A percentile compares a stretch with the other conserved stretches of the same genome.
These are phyloP conservation scores for Teinopalpus imperialis DNA, from an alignment of 2,888 invertebrate genomes.

Conservation along the genomic window DNA sequence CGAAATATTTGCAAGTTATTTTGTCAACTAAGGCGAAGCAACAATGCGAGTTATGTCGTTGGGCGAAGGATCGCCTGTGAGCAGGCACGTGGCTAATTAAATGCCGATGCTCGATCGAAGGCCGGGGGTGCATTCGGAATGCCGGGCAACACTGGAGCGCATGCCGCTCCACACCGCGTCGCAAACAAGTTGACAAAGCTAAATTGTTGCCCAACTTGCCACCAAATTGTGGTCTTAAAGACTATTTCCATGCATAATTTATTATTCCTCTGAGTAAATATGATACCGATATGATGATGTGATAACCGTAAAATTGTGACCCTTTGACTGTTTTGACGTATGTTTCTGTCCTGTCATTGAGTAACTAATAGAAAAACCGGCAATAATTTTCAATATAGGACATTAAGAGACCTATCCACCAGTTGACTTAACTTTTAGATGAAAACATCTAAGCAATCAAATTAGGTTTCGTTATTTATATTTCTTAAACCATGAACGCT, in stretches of 20 bases:
- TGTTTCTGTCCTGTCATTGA: no score
- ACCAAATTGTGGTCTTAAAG: conserved; percentile 33
- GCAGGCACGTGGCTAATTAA: conserved; percentile 78
- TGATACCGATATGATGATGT: no score
- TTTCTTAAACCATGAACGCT: no score
- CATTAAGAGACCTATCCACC: no score
- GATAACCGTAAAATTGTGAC: no score
- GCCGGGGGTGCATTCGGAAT: conserved; percentile 60
- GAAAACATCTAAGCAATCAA: no score
- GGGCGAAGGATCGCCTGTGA: conserved; percentile 50
- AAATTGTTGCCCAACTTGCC: conserved; percentile 60
- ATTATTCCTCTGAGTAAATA: no score
- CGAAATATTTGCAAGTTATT: conserved; percentile 45
- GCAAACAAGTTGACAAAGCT: conserved; percentile 50
- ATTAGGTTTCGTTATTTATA: no score
- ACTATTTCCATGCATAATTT: neutral
- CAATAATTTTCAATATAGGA: no score
- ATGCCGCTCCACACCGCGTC: conserved; percentile 47
- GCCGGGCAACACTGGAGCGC: conserved; percentile 46
- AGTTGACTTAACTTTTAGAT: no score
- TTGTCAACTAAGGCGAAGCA: conserved; percentile 56
- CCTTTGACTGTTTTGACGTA: no score
- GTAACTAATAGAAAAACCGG: no score
- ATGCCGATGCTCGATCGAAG: conserved; percentile 64
- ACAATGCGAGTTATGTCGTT: conserved; percentile 65